Percentiles rank a stretch among this genome's conserved stretches.
phyloP scores from a whole-genome alignment of 2,888 invertebrate genomes.

The Cecidostiba fungosa region DNA sequence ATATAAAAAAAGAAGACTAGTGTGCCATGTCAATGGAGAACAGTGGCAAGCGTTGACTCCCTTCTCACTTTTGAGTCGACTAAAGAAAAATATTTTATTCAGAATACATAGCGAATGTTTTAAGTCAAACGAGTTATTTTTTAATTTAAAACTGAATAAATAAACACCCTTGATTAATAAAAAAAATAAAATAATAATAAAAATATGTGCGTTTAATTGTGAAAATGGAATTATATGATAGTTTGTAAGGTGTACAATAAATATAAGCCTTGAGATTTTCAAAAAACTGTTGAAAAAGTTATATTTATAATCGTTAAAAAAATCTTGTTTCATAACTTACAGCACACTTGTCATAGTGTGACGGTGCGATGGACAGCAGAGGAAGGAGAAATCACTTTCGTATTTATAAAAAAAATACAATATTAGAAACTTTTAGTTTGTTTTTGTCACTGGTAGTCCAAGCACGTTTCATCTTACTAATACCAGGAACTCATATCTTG shows the following conservation, averaged over 20 bases:
- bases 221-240: constrained; percentile 27
- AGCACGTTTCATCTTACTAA: constrained; percentile 31
- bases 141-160: constrained; percentile 57
- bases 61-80: constrained; percentile 56
- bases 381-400: constrained; percentile 27
- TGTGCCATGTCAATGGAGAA: constrained; percentile 65
- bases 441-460: constrained; percentile 55
- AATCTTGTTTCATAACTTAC: constrained; percentile 58
- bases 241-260: constrained; percentile 42
- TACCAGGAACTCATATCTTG: constrained; percentile 42
- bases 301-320: constrained; percentile 59
- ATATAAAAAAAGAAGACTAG: constrained; percentile 59
- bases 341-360: constrained; percentile 37
- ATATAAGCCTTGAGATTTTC: constrained; percentile 47
- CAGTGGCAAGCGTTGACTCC: constrained; percentile 63
- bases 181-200: constrained; percentile 12
- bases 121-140: constrained; percentile 61
- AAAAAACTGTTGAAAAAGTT: constrained; percentile 60
- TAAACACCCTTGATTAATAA: constrained; percentile 50
- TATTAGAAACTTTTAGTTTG: constrained; percentile 34
- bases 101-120: constrained; percentile 55
- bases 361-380: constrained; percentile 47
- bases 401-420: constrained; percentile 42
- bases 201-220: constrained; percentile 48
- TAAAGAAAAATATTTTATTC: constrained; percentile 60